These are phyloP conservation scores for Stenichneumon culpator DNA, from an alignment of 2,888 invertebrate species.

Conservation along the genomic window DNA sequence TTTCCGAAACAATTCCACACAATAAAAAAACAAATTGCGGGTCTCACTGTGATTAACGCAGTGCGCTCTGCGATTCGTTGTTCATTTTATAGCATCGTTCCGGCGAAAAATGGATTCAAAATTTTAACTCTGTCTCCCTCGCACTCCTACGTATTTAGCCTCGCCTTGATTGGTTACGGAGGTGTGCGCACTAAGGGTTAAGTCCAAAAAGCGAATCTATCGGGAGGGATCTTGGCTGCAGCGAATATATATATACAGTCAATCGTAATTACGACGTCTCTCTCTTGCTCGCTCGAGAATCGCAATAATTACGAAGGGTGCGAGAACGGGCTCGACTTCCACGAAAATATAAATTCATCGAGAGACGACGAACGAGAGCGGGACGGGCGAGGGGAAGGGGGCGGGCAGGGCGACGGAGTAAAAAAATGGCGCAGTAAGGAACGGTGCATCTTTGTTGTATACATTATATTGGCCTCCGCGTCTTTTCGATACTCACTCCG, in stretches of 20 bases:
- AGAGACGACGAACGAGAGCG: constrained; percentile 25
- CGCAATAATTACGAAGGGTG: constrained; percentile 63
- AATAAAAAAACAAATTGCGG: too few species aligned
- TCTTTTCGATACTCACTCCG: constrained; percentile 59
- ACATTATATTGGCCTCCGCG: constrained; percentile 53
- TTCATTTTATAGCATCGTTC: too few species aligned
- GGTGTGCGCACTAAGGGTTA: background rate
- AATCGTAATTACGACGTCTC: constrained; percentile 49
- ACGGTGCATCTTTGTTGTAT: constrained; percentile 45
- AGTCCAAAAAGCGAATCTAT: background rate
- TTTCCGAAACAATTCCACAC: too few species aligned
- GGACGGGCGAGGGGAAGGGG: background rate
- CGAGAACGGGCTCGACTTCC: constrained; percentile 58
- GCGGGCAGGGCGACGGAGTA: constrained; percentile 26
- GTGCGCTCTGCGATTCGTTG: too few species aligned
- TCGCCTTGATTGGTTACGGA: too few species aligned
- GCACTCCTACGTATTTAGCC: too few species aligned
- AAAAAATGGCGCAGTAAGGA: constrained; percentile 16
- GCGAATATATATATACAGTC: constrained; percentile 21
- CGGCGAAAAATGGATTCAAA: too few species aligned
- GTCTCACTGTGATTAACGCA: too few species aligned
- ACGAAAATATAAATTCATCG: constrained; percentile 68
- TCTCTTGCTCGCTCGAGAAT: constrained; percentile 17
- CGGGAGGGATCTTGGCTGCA: constrained; percentile 14
- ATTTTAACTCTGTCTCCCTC: too few species aligned